phyloP scores from a whole-genome alignment of 1,140 invertebrate genomes.

The Aleiodes sp. region DNA sequence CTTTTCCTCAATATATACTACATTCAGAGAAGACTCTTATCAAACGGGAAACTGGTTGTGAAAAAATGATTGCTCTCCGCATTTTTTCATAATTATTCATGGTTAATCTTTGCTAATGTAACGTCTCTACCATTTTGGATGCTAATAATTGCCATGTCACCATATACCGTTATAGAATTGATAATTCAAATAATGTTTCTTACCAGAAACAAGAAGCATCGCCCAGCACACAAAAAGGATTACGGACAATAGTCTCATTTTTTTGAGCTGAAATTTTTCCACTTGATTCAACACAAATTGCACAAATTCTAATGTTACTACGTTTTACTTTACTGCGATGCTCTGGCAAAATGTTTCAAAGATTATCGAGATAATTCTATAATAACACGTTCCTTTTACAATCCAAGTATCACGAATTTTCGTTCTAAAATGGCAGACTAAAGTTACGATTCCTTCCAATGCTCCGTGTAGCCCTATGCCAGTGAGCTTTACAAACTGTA shows the following conservation, averaged over 20 bases:
- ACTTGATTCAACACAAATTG: too few species aligned
- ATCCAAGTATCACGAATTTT: background rate
- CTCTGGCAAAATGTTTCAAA: too few species aligned
- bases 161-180: background rate
- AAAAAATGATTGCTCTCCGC: too few species aligned
- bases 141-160: background rate
- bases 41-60: too few species aligned
- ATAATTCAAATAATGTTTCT: background rate
- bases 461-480: background rate
- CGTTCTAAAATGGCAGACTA: slow-evolving; percentile 13
- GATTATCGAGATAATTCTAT: background rate
- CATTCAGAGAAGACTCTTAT: too few species aligned
- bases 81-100: too few species aligned
- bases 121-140: too few species aligned
- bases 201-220: slow-evolving; percentile 30
- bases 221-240: slow-evolving; percentile 21
- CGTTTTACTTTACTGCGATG: too few species aligned
- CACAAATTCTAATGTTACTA: too few species aligned
- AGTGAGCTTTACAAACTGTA: slow-evolving; percentile 5
- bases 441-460: background rate
- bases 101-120: too few species aligned
- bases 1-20: too few species aligned
- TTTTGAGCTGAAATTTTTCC: background rate
- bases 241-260: slow-evolving; percentile 18
- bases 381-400: background rate